A percentile compares a stretch with the other conserved stretches of the same genome.
Evolutionary conservation across 1,140 invertebrate species (phyloP).

Genomic region (Sycobia sp.): DNA sequence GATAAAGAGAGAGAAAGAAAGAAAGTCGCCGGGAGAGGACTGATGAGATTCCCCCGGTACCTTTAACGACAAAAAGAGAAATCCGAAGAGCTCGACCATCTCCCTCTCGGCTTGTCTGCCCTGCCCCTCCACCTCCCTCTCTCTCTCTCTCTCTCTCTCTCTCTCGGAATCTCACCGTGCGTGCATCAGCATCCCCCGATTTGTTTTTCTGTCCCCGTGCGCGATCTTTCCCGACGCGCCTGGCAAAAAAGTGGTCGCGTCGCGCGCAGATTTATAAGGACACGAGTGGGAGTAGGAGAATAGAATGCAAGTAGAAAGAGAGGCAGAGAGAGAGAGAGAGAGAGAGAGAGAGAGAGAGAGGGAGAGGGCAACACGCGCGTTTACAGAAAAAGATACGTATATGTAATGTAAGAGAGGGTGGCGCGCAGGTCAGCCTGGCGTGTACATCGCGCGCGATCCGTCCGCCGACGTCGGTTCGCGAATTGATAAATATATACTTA

Average conservation of each 20-base stretch:
- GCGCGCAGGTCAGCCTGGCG: too few relatives aligned
- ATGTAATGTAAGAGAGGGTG: too few relatives aligned
- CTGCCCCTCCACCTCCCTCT: background rate
- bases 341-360: background rate
- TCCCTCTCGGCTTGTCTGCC: background rate
- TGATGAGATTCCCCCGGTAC: conserved; percentile 22
- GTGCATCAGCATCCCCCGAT: conserved; percentile 24
- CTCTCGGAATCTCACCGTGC: too few relatives aligned
- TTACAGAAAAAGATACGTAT: too few relatives aligned
- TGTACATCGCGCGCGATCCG: background rate
- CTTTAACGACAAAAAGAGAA: conserved; percentile 6
- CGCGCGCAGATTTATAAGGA: background rate
- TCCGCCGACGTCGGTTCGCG: too few relatives aligned
- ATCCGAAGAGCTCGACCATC: background rate
- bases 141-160: too few relatives aligned
- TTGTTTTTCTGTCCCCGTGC: conserved; percentile 12
- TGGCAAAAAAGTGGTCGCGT: conserved; percentile 6
- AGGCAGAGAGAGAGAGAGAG: background rate
- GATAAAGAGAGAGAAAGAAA: background rate
- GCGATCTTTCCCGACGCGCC: conserved; percentile 2
- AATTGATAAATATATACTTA: too few relatives aligned
- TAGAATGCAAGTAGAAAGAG: too few relatives aligned
- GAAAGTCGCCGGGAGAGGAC: background rate
- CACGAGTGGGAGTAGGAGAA: background rate
- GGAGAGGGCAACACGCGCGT: too few relatives aligned